These are phyloP conservation scores for Ascidia mentula DNA, from an alignment of 23 tunicate genomes.

Conservation along the genomic window DNA sequence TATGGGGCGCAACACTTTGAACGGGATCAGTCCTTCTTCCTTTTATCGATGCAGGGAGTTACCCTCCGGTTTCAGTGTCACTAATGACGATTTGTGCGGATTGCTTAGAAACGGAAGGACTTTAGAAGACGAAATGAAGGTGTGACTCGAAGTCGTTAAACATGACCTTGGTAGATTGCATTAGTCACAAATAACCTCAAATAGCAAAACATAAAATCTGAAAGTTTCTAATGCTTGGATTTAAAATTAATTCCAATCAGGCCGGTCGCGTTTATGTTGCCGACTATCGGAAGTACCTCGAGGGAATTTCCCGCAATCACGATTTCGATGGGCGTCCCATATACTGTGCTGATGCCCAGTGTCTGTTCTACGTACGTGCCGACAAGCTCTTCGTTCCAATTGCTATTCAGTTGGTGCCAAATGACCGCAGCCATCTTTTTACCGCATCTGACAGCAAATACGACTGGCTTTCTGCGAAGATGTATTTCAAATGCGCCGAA, in stretches of 20 bases:
- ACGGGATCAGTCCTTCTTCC: slow-evolving; percentile 20
- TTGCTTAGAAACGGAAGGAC: slow-evolving; percentile 26
- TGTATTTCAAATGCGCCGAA: slow-evolving; percentile 24
- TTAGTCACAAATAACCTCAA: no score
- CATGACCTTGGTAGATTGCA: no score
- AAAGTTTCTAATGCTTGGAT: no score
- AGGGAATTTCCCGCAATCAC: slow-evolving; percentile 14
- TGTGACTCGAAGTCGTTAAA: no score
- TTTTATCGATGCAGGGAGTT: slow-evolving; percentile 11
- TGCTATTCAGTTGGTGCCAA: slow-evolving; percentile 47
- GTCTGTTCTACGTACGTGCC: slow-evolving; percentile 17
- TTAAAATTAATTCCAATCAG: no score
- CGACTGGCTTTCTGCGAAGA: slow-evolving; percentile 51
- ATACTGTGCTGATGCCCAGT: slow-evolving; percentile 24
- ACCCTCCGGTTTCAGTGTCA: slow-evolving; percentile 8
- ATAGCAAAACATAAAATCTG: no score
- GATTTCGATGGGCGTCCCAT: not conserved
- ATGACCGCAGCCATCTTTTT: slow-evolving; percentile 14
- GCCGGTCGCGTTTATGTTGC: slow-evolving; percentile 52
- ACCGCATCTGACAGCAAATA: slow-evolving; percentile 14
- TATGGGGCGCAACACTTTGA: slow-evolving; percentile 10
- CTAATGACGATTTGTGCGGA: slow-evolving; percentile 13
- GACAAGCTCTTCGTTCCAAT: slow-evolving; percentile 39
- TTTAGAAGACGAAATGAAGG: slow-evolving; percentile 29
- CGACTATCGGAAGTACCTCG: slow-evolving; percentile 17